These are phyloP conservation scores for Junco hyemalis DNA, from an alignment of 2,113 vertebrate genomes.

Conservation along the genomic window DNA sequence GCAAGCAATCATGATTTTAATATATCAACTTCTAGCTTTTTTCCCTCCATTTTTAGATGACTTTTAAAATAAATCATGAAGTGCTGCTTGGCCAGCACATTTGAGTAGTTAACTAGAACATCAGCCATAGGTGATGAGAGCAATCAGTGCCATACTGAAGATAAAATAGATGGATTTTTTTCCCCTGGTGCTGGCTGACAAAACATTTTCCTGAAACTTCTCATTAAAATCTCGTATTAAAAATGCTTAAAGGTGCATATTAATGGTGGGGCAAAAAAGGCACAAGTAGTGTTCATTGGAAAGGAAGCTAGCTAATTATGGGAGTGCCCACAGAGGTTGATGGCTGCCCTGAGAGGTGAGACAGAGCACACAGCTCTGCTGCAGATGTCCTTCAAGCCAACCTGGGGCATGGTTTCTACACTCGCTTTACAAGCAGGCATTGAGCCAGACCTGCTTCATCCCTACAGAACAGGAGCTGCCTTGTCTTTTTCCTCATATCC, in stretches of 20 bases:
- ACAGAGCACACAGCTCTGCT: background rate
- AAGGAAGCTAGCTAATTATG: background rate
- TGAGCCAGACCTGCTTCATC: rapidly evolving
- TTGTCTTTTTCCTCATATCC: background rate
- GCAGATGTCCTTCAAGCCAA: background rate
- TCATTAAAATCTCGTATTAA: background rate
- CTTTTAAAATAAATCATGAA: background rate
- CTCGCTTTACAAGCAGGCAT: background rate
- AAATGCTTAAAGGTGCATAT: background rate
- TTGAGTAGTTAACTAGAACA: background rate
- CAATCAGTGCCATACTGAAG: background rate
- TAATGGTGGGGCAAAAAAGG: background rate
- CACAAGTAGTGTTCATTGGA: background rate
- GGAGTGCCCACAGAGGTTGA: rapidly evolving
- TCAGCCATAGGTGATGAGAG: background rate
- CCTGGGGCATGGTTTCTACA: background rate
- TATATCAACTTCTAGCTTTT: background rate
- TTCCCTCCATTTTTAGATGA: background rate
- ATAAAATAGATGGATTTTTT: background rate
- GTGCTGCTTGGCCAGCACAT: background rate
- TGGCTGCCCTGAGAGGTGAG: background rate
- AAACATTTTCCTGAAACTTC: background rate
- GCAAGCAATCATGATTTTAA: background rate
- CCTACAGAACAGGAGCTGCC: background rate
- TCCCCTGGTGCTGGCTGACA: background rate